Evolutionary conservation across 2,113 vertebrate species (phyloP), one percentile per base, ranked within the genome.

Genomic region (Tachycineta bicolor): DNA sequence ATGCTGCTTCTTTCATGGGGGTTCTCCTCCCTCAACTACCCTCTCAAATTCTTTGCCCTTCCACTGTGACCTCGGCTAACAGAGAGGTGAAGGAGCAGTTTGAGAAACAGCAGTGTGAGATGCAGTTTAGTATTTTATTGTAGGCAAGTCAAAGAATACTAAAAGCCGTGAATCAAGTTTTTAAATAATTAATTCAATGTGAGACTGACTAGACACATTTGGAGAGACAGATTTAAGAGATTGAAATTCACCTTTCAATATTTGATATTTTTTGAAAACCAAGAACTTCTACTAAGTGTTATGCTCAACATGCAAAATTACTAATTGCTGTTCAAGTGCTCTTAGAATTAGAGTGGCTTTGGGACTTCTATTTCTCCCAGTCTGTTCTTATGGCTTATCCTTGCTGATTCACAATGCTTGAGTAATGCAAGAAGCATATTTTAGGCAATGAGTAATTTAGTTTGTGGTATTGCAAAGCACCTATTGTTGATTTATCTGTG

Each of bases 341-440:
- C 34, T 89, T 58, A 7, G 29, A 49, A 3, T 78, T 55, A 12
- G 56, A 74, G 50, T 49, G 55, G 17, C 26, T 90, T 86, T 87
- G 80, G 39, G 28, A 70, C 28, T 90, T 87, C 15, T n/a, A 22
- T 84, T 90, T 75, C 24, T 50, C 44, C 28, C 58, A 56, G 25
- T 85, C 55, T 63, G 43, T 80, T 95, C 41, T 88, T 86, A 44
- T 34, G 59, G 62, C 0, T 1, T 80, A 44, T 74, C 43, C 63
- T 67, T 76, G 76, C 79, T 92, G 82, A 92, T 90, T 88, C 93
- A 87, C 56, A 87, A 21, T 44, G 76, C 60, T 70, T 71, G 86
- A 90, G 87, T 87, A 81, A 86, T 49, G 69, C 87, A 89, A 78
- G 43, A 81, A 75, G 25, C 29, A 65, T 84, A 52, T 81, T 95